phyloP scores from a whole-genome alignment of 1,140 invertebrate species.

The Platorchestia sp. region DNA sequence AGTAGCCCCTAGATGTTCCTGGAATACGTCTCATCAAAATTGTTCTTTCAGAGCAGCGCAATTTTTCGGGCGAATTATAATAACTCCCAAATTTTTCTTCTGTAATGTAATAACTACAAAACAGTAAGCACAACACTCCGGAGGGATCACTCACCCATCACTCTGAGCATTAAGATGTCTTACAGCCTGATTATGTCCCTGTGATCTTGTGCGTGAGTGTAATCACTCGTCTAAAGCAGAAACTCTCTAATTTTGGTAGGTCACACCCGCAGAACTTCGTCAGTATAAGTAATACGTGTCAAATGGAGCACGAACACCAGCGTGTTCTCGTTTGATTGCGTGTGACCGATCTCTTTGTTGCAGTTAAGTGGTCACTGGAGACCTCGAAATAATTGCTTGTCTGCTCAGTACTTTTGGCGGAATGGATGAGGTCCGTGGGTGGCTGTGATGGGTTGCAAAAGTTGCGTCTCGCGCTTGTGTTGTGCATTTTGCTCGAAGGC shows the following conservation, averaged over 20 bases:
- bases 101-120: too few species aligned
- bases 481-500: neutral
- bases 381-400: neutral
- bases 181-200: neutral
- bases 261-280: neutral
- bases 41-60: too few species aligned
- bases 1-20: too few species aligned
- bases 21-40: too few species aligned
- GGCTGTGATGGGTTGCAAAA: too few species aligned
- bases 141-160: neutral
- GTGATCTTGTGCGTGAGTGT: neutral
- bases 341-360: neutral
- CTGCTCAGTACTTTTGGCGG: neutral
- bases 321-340: neutral
- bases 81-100: too few species aligned
- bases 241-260: neutral
- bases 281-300: neutral
- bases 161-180: neutral
- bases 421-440: too few species aligned
- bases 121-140: too few species aligned
- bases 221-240: neutral
- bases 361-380: neutral
- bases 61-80: too few species aligned
- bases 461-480: neutral
- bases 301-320: neutral